Base-by-base conservation (phyloP, 2,113 vertebrate genomes). In the Pipra filicauda region DNA sequence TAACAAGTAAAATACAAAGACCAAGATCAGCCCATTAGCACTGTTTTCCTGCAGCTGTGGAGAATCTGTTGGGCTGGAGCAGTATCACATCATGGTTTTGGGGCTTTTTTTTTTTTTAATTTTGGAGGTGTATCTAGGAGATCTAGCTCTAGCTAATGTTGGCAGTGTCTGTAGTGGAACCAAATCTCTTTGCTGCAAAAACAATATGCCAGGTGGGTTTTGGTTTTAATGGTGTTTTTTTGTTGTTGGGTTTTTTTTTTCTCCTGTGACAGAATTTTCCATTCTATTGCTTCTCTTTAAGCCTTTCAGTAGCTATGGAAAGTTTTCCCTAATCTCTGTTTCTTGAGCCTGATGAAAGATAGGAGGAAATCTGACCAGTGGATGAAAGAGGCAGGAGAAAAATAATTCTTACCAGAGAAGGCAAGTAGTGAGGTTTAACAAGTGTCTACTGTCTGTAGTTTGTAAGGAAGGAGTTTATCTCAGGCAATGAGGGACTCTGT, bases 301-400 rank as follows among this genome's bases (percentile, higher is more conserved):
- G 70, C 26, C 43, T 91, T 91, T 89, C 57, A 81, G 5, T 55
- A 67, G 57, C 59, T 62, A 46, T 0, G 26, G 89, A 77, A 95
- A 85, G 30, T 76, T 90, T 91, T 59, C 13, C 5, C 15, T 70
- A 64, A 86, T 89, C 66, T 82, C 77, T 51, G 10, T 86, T 93
- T 92, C 46, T 91, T 84, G 12, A 79, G 28, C 55, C 27, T 16
- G 72, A 77, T 62, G 82, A 92, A 94, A 95, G 91, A 86, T 59
- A 74, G 27, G 35, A 66, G 51, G 59, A 92, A 86, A 92, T 71
- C 54, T 74, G 67, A 37, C 59, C 46, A 85, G 26, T 67, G 59
- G 33, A 59, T 58, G 21, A 79, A 92, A 88, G 21, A 93, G 22
- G 8, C 31, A 62, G 28, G 28, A 43, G 9, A 28, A 55, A 90